Base-by-base conservation (phyloP, 1,140 invertebrate genomes). In the Pseudomyrmex concolor region DNA sequence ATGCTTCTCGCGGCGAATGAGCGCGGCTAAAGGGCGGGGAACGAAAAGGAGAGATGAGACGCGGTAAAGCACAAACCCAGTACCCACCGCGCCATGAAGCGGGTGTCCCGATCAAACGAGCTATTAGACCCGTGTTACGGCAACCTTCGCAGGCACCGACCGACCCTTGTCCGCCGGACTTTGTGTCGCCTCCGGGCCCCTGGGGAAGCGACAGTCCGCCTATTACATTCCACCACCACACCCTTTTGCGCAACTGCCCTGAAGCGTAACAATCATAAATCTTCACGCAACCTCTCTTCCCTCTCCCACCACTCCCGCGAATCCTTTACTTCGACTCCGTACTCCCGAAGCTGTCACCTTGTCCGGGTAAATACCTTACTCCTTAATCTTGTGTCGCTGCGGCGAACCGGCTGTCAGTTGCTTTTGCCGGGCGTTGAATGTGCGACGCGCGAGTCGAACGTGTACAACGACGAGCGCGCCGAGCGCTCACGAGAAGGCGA, bases 111-210 rank as follows among this genome's bases (percentile, higher is more conserved):
- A 91, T 91, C 89, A 91, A 91, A 90, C 89, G 90, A 90, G 86
- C 90, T 88, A 91, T 91, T 91, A 91, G 90, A 91, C 84, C 74
- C 85, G 86, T 86, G 88, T 91, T 90, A 89, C 83, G 82, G 60
- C 74, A 66, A 82, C 84, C 85, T 89, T 83, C 88, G 77, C 73
- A 88, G 67, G 74, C 84, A 84, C 60, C 80, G 66, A 64, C 68
- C 84, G 81, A 86, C 83, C 82, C 83, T 83, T 78, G 87, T 85
- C 77, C 57, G 81, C 48, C 10, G 72, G 68, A 83, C 83, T 80
- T 72, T 67, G 83, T 86, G 86, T 89, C 85, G 80, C 89, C 81
- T 83, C 72, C 74, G 51, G 57, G 55, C 82, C 86, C 83, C 84
- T n/a, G 34, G 84, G 83, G 74, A 84, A 81, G 60, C 84, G 62